Evolutionary conservation across 2,888 invertebrate species (phyloP).

Genomic region (Melinaea menophilus): DNA sequence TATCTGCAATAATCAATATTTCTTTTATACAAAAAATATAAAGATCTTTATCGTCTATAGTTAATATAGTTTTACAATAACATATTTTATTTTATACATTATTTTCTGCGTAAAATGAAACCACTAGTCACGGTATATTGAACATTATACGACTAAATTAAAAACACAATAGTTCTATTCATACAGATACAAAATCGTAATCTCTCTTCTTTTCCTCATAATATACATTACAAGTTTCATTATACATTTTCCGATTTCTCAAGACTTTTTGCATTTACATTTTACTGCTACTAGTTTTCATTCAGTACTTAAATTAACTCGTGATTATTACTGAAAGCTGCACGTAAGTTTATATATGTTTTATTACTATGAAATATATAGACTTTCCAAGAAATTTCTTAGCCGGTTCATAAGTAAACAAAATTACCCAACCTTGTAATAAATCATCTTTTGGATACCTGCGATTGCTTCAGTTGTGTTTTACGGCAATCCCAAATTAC

Average conservation of each 20-base stretch:
- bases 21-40: too few species aligned
- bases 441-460: background rate
- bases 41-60: too few species aligned
- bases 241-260: conserved; percentile 32
- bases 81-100: background rate
- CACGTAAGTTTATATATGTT: conserved; percentile 17
- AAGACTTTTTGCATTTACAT: conserved; percentile 26
- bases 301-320: conserved; percentile 9
- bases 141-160: conserved; percentile 36
- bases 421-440: conserved; percentile 14
- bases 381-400: background rate
- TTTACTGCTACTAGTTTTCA: conserved; percentile 3
- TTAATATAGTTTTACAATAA: background rate
- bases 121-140: conserved; percentile 38
- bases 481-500: background rate
- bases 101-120: conserved; percentile 36
- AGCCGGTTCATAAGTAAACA: conserved; percentile 15
- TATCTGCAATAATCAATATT: too few species aligned
- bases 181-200: background rate
- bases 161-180: conserved; percentile 15
- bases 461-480: conserved; percentile 14
- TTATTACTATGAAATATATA: background rate
- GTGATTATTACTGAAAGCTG: conserved; percentile 16
- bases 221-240: conserved; percentile 33
- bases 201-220: background rate